Percentiles rank a stretch among this genome's conserved stretches.
phyloP scores from a whole-genome alignment of 1,140 invertebrate species.

The Scaptodrosophila lebanonensis region DNA sequence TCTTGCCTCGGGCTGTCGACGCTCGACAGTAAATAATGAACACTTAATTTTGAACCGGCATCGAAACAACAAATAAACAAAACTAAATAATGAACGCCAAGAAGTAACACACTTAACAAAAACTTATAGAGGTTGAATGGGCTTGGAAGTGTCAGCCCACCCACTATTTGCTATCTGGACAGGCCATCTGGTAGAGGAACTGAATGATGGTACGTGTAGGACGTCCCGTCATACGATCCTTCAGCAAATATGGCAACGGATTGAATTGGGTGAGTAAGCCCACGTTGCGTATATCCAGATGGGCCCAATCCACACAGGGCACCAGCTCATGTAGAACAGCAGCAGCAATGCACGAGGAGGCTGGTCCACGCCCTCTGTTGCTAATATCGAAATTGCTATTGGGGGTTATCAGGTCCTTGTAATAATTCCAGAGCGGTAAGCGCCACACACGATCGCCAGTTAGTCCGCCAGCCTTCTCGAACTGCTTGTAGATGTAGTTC shows the following conservation, averaged over 20 bases:
- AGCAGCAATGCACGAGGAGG: conserved; percentile 82
- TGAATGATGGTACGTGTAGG: conserved; percentile 82
- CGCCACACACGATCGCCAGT: conserved; percentile 94
- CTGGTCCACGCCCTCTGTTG: conserved; percentile 80
- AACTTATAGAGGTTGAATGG: no score
- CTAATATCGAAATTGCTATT: conserved; percentile 79
- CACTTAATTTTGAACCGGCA: no score
- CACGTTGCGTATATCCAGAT: conserved; percentile 85
- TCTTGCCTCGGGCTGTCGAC: no score
- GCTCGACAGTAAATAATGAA: no score
- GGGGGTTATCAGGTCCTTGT: conserved; percentile 83
- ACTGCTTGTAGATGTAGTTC: conserved; percentile 80
- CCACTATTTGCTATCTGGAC: conserved; percentile 66
- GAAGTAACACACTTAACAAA: conserved; percentile 3
- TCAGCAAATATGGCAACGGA: conserved; percentile 81
- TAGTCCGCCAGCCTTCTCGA: conserved; percentile 82
- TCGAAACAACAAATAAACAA: no score
- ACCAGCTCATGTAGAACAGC: conserved; percentile 85
- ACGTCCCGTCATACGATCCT: conserved; percentile 80
- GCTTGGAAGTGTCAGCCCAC: no score
- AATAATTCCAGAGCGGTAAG: conserved; percentile 91
- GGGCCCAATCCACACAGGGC: conserved; percentile 81
- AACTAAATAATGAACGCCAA: conserved; percentile 14
- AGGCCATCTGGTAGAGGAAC: conserved; percentile 79
- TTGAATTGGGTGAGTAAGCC: conserved; percentile 79